Evolutionary conservation across 1,140 invertebrate species (phyloP).

Genomic region (Palaemon carinicauda): DNA sequence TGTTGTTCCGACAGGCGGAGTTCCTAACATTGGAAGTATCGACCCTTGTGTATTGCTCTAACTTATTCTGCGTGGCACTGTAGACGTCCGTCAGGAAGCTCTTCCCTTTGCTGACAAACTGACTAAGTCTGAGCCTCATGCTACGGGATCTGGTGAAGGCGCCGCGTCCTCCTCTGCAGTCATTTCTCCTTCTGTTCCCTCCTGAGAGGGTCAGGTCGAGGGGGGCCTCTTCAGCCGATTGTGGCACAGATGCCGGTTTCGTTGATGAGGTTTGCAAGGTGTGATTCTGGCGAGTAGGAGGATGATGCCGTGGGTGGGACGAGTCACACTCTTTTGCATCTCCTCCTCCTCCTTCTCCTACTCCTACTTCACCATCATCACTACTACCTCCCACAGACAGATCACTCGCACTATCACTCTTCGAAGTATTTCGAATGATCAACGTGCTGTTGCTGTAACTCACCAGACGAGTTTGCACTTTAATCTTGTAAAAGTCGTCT

Average conservation of each 20-base stretch:
- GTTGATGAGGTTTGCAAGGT: constrained; percentile 1
- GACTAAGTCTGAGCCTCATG: not conserved
- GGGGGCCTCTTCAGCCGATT: not conserved
- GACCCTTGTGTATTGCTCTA: constrained; percentile 16
- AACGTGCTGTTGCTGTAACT: constrained; percentile 42
- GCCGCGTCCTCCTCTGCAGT: not conserved
- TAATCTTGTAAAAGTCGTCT: constrained; percentile 40
- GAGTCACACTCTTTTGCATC: not conserved
- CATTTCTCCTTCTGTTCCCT: not conserved
- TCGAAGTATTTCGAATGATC: constrained; percentile 44
- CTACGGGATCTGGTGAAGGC: not conserved
- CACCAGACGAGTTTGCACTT: constrained; percentile 38
- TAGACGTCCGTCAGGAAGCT: constrained; percentile 39
- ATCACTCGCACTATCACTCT: not conserved
- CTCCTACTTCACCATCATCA: not conserved
- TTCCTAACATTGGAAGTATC: not conserved
- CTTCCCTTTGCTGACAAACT: constrained; percentile 19
- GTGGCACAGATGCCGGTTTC: not conserved
- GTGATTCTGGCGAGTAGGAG: not conserved
- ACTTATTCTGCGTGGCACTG: constrained; percentile 34
- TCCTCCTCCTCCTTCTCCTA: not conserved
- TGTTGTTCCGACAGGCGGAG: not conserved
- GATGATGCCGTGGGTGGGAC: not conserved
- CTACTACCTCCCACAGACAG: not conserved
- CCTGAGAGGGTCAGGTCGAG: not conserved